Percentiles rank a stretch among this genome's conserved stretches.
These are phyloP conservation scores for Callipepla squamata DNA, from an alignment of 2,113 vertebrate genomes.

Conservation along the genomic window DNA sequence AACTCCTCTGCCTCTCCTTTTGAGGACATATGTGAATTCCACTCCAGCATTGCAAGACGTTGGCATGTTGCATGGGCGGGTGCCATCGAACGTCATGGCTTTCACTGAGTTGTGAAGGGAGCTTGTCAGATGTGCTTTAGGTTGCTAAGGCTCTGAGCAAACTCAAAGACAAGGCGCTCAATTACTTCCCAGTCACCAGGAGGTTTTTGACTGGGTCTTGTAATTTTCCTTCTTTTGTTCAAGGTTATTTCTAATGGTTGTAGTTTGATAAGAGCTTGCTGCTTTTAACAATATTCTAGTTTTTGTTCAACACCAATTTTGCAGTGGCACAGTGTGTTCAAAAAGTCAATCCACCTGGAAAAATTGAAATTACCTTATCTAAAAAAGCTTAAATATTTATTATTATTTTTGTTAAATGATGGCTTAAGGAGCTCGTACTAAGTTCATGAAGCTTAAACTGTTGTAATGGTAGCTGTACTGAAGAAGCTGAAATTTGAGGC, in stretches of 20 bases:
- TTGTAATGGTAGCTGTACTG: neutral
- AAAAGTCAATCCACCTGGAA: neutral
- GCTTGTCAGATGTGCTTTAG: neutral
- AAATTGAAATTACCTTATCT: neutral
- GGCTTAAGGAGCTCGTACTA: neutral
- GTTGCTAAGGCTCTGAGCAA: neutral
- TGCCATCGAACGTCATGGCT: rapidly evolving
- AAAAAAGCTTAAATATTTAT: slow-evolving; percentile 1
- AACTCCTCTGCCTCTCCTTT: slow-evolving; percentile 42
- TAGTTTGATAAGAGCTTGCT: neutral
- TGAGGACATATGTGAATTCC: neutral
- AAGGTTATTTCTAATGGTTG: neutral
- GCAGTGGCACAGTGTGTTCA: neutral
- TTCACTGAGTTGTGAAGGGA: neutral
- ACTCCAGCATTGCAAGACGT: rapidly evolving
- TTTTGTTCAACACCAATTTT: neutral
- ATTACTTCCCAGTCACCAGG: neutral
- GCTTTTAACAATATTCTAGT: neutral
- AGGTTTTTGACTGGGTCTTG: neutral
- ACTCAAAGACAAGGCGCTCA: neutral
- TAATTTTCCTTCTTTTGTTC: neutral
- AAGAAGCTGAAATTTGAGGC: neutral
- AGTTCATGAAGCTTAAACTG: neutral
- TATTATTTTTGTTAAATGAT: neutral
- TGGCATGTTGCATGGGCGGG: neutral